A percentile compares a stretch with the other conserved stretches of the same genome.
Conservation (phyloP, 2,113 vertebrate genomes). For the Perccottus glenii region DNA sequence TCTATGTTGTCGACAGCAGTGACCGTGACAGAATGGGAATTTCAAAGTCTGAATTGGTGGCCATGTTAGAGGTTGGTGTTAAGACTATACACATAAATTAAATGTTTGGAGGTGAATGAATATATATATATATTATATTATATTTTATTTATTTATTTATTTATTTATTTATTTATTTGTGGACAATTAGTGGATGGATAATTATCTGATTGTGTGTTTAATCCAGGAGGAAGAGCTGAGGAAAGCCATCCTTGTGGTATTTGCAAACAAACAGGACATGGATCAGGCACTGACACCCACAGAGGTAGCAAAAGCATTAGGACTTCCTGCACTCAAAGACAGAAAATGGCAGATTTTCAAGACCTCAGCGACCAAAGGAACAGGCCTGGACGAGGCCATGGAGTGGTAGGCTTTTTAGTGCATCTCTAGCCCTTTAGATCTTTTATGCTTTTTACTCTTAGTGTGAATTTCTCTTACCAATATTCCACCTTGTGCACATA, state of each 20-base stretch:
- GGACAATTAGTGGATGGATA: no score
- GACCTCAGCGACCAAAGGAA: conserved; percentile 96
- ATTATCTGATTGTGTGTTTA: background rate
- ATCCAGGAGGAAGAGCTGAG: conserved; percentile 95
- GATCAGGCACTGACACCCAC: conserved; percentile 97
- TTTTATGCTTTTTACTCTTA: no score
- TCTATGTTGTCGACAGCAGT: conserved; percentile 98
- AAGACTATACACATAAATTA: background rate
- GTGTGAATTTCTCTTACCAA: no score
- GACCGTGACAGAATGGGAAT: conserved; percentile 97
- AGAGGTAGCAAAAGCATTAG: conserved; percentile 94
- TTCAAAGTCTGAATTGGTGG: conserved; percentile 96
- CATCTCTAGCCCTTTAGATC: background rate
- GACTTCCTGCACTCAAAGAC: conserved; percentile 93
- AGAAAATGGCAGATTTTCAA: conserved; percentile 99
- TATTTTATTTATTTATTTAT: no score
- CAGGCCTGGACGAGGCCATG: conserved; percentile 95
- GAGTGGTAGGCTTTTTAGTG: conserved; percentile 83
- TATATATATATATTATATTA: no score
- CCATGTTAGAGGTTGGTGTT: conserved; percentile 91
- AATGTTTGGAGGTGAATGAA: no score
- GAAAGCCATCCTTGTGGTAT: conserved; percentile 97
- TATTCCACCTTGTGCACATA: no score
- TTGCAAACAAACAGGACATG: conserved; percentile 99
- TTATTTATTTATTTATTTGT: no score